These are phyloP conservation scores for Gymnoscelis rufifasciata DNA, from an alignment of 2,888 invertebrate genomes.

Conservation along the genomic window DNA sequence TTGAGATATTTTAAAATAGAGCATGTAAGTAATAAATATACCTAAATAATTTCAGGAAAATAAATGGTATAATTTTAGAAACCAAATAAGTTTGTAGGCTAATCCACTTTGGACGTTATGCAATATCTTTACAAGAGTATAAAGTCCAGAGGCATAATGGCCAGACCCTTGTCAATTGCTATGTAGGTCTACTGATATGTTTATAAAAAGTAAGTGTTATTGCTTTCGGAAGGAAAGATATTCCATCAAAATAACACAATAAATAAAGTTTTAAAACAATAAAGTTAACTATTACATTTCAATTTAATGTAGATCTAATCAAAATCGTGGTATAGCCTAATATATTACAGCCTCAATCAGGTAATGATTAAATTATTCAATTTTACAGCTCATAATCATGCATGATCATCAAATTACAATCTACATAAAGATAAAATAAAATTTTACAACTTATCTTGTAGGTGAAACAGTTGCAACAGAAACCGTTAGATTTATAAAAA, in stretches of 20 bases:
- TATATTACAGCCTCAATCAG: slow-evolving; percentile 10
- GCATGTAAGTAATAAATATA: too few relatives aligned
- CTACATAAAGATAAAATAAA: too few relatives aligned
- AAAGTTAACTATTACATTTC: too few relatives aligned
- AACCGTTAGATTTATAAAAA: slow-evolving; percentile 15
- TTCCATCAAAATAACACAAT: neutral
- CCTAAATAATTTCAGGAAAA: too few relatives aligned
- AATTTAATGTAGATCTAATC: neutral
- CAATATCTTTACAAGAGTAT: too few relatives aligned
- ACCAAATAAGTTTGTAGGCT: too few relatives aligned
- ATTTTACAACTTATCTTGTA: neutral
- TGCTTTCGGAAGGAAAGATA: slow-evolving; percentile 1
- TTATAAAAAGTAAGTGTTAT: neutral
- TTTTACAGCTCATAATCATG: slow-evolving; percentile 3
- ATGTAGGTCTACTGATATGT: neutral
- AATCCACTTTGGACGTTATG: too few relatives aligned
- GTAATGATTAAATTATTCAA: slow-evolving; percentile 3
- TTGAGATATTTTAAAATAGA: too few relatives aligned
- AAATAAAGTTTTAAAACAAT: neutral
- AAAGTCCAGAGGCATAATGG: too few relatives aligned
- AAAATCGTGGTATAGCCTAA: slow-evolving; percentile 5
- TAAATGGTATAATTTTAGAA: too few relatives aligned
- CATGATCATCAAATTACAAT: slow-evolving; percentile 10
- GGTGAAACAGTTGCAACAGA: slow-evolving; percentile 9
- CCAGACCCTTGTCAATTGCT: neutral